Evolutionary conservation across 2,888 invertebrate species (phyloP).

Genomic region (Polietes domitor): DNA sequence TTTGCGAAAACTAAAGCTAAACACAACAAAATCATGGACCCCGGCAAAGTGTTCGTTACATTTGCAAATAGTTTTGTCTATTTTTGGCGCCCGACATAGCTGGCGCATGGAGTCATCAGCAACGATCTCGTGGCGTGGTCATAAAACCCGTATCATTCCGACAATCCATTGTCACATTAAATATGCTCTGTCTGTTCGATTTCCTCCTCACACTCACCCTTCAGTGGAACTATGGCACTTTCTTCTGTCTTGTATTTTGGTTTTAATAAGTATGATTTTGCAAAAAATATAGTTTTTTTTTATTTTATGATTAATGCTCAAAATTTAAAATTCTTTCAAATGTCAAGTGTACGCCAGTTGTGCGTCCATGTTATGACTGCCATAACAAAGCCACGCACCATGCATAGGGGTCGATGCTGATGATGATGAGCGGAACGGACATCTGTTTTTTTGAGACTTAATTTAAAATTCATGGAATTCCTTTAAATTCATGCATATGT

Average conservation of each 20-base stretch:
- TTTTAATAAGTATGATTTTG: slow-evolving; percentile 39
- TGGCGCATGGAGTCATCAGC: slow-evolving; percentile 9
- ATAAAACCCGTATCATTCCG: slow-evolving; percentile 9
- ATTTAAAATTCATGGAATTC: background rate
- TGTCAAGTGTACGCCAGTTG: background rate
- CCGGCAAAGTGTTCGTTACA: background rate
- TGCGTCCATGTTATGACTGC: slow-evolving; percentile 15
- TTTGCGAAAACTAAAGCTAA: background rate
- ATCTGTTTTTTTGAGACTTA: background rate
- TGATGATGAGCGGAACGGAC: background rate
- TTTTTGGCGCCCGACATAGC: background rate
- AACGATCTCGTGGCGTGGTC: background rate
- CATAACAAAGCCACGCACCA: background rate
- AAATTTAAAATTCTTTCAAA: background rate
- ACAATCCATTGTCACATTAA: slow-evolving; percentile 4
- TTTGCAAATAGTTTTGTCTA: slow-evolving; percentile 8
- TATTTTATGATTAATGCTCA: slow-evolving; percentile 5
- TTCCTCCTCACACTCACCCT: too few relatives aligned
- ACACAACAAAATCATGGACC: background rate
- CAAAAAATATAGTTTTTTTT: slow-evolving; percentile 35
- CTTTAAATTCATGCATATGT: background rate
- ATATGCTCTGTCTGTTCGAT: background rate
- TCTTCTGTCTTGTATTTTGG: background rate
- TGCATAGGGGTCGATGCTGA: background rate
- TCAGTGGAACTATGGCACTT: background rate